These are phyloP conservation scores for Epizoanthus stellaris DNA, from an alignment of 92 coral and sea anemone genomes.

Conservation along the genomic window DNA sequence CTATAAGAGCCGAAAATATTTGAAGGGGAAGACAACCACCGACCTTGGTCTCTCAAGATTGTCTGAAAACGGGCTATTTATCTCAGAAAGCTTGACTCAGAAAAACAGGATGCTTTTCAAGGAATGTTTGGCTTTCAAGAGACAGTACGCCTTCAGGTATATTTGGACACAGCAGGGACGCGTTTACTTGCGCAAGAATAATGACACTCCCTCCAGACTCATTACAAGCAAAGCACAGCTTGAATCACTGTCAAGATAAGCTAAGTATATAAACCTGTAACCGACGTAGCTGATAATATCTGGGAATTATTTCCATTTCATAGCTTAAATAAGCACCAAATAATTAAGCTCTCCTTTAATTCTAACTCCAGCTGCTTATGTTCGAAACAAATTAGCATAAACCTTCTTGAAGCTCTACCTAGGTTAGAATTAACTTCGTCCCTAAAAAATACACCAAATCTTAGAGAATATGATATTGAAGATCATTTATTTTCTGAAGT, in stretches of 20 bases:
- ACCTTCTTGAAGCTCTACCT: slow-evolving; percentile 4
- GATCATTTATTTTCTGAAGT: slow-evolving; percentile 35
- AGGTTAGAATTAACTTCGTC: not conserved
- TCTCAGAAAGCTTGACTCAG: slow-evolving; percentile 29
- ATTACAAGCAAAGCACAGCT: slow-evolving; percentile 22
- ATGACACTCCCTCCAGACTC: not conserved
- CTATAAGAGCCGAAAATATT: slow-evolving; percentile 5
- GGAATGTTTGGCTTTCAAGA: slow-evolving; percentile 24
- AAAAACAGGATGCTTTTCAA: slow-evolving; percentile 16
- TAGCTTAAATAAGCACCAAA: too few relatives aligned
- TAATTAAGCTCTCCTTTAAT: too few relatives aligned
- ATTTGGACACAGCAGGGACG: slow-evolving; percentile 53
- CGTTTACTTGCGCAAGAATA: slow-evolving; percentile 2
- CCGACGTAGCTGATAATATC: too few relatives aligned
- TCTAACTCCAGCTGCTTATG: not conserved
- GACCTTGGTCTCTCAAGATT: slow-evolving; percentile 32
- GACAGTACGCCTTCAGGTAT: slow-evolving; percentile 1
- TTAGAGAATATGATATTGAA: slow-evolving; percentile 41
- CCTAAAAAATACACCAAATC: not conserved
- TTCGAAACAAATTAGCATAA: not conserved
- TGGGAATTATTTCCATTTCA: too few relatives aligned
- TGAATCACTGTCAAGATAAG: not conserved
- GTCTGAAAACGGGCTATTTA: slow-evolving; percentile 24
- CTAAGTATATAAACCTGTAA: too few relatives aligned
- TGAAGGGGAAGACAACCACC: slow-evolving; percentile 11